Base-by-base conservation (phyloP, 2,888 invertebrate genomes). In the Cyclophora punctaria region DNA sequence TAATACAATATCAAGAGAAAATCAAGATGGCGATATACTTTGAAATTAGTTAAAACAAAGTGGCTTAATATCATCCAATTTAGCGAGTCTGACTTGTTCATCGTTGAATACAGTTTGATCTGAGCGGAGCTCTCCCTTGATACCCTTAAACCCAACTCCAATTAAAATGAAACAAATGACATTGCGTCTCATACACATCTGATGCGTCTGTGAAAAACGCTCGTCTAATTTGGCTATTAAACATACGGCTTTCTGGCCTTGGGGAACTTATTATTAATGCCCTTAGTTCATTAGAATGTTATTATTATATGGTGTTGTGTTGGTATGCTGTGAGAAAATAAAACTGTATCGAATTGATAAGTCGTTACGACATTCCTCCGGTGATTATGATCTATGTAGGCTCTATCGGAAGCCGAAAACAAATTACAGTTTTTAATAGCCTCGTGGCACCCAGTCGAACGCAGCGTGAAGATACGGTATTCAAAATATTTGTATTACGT, bases 361-460 rank as follows among this genome's bases (percentile, higher is more conserved):
- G 74, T 76, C 70, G 74, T 71, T 71, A 69, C 66, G 61, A 68
- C 77, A 80, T 80, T 80, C 79, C 77, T 64, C 55, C 58, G 63
- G 58, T 73, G 75, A 77, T 76, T 75, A 73, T 73, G 71, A 76
- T 74, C 69, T 64, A 53, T 59, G 63, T 67, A 64, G 64, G 64
- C 55, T 64, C 37, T 66, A 71, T 74, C 74, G 70, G 78, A 74
- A 80, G 77, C 77, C 74, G 69, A 76, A 79, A 77, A 78, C 68
- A 78, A 79, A 80, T 79, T 77, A 72, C 70, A 71, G 65, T 69
- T 70, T 69, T 64, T 65, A 62, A 67, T 65, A 64, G 58, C 62
- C 59, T 57, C 58, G 63, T 61, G 37, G 37, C 37, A 37, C 37
- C 37, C 37, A 37, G 5, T 4, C 37, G 20, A 2, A 20, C 20